Conservation (phyloP, 2,113 vertebrate genomes). For the Bagarius yarrelli region DNA sequence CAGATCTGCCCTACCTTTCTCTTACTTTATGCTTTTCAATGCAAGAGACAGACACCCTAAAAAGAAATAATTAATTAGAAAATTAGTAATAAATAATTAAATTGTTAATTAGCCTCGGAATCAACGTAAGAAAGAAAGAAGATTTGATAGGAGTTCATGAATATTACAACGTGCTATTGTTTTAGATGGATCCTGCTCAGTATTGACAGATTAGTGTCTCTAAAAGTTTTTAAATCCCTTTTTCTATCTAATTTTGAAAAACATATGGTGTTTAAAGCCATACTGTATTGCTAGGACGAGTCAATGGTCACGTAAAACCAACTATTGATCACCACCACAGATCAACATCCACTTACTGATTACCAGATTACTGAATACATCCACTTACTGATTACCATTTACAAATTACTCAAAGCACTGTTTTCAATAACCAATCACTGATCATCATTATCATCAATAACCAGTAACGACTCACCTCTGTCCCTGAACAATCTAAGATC, state of each 20-base stretch:
- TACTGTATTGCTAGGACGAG: neutral
- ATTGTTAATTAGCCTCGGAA: neutral
- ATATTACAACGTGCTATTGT: neutral
- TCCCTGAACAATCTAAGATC: neutral
- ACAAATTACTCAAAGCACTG: neutral
- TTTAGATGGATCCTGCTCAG: neutral
- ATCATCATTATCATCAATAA: too few species aligned
- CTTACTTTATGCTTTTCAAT: conserved; percentile 3
- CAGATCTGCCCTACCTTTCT: conserved; percentile 42
- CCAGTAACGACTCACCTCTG: too few species aligned
- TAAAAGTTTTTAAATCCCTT: neutral
- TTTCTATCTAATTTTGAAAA: neutral
- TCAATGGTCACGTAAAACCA: neutral
- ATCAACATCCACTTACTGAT: neutral
- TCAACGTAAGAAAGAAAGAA: neutral
- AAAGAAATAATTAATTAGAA: neutral
- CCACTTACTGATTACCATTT: neutral
- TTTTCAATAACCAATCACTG: neutral
- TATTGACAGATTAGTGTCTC: neutral
- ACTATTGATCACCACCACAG: neutral
- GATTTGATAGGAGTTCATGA: neutral
- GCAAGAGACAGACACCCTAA: neutral
- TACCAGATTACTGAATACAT: neutral
- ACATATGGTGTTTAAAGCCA: neutral
- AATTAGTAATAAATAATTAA: too few species aligned